phyloP scores from a whole-genome alignment of 1,140 invertebrate species.

The Caenorhabditis brenneri region DNA sequence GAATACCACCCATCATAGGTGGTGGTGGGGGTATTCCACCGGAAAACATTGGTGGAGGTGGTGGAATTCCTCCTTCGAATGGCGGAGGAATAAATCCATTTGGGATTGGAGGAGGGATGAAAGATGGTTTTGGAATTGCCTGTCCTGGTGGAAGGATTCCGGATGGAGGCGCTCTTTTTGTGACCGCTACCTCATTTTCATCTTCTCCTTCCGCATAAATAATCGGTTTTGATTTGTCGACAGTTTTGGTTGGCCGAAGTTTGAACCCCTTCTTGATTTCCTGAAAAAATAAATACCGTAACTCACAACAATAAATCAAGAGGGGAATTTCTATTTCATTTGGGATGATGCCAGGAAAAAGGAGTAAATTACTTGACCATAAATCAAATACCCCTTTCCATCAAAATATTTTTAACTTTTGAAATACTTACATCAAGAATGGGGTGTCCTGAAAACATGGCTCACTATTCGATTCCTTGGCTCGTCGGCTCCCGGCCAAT shows the following conservation, averaged over 20 bases:
- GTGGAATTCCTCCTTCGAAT: not conserved
- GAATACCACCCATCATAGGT: not conserved
- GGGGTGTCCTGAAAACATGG: constrained; percentile 36
- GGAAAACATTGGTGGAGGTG: constrained; percentile 17
- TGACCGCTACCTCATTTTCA: constrained; percentile 11
- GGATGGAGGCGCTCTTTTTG: constrained; percentile 23
- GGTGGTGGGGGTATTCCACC: constrained; percentile 37
- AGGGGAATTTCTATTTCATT: not conserved
- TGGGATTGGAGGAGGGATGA: constrained; percentile 40
- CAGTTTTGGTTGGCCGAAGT: constrained; percentile 54
- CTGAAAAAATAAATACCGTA: constrained; percentile 17
- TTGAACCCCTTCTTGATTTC: constrained; percentile 52
- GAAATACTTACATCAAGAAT: constrained; percentile 46
- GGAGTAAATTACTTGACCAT: no score
- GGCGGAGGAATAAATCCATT: constrained; percentile 23
- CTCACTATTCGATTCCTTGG: constrained; percentile 15
- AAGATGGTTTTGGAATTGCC: constrained; percentile 33
- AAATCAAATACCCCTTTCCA: not conserved
- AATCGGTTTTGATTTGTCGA: constrained; percentile 53
- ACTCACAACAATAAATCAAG: not conserved
- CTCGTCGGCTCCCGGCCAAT: constrained; percentile 22
- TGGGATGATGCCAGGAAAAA: no score
- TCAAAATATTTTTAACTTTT: not conserved
- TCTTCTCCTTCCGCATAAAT: constrained; percentile 47
- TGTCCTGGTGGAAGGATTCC: constrained; percentile 36